Conservation (phyloP, 2,113 vertebrate species). For the human region DNA sequence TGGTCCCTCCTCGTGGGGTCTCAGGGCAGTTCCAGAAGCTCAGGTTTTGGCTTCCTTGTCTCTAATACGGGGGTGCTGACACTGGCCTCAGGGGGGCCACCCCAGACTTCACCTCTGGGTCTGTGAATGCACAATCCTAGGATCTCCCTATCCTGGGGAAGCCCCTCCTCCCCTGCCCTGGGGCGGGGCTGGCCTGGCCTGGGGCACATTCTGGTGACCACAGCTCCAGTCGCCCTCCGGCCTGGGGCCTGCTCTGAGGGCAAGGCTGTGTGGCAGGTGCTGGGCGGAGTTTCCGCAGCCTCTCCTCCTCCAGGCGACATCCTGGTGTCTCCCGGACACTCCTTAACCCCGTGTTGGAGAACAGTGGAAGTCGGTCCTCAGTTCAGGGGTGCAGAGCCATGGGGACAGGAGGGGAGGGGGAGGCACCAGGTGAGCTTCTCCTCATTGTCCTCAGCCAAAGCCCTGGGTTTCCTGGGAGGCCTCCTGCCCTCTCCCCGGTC, state of each 20-base stretch:
- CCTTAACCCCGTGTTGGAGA: background rate
- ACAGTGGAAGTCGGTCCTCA: background rate
- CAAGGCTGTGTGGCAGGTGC: accelerated
- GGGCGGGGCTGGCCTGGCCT: background rate
- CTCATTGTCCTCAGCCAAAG: too few relatives aligned
- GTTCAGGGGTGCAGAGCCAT: background rate
- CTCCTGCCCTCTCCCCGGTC: background rate
- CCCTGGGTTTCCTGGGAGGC: background rate
- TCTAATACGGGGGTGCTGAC: background rate
- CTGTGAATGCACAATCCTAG: background rate
- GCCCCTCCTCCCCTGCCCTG: too few relatives aligned
- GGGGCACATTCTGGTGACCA: background rate
- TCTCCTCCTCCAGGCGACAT: background rate
- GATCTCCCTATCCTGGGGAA: background rate
- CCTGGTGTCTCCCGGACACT: accelerated
- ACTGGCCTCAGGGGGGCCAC: background rate
- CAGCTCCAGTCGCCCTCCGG: too few relatives aligned
- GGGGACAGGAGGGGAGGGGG: background rate
- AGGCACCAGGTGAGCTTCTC: too few relatives aligned
- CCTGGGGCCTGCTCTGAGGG: background rate
- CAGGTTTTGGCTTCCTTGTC: background rate
- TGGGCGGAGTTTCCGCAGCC: accelerated
- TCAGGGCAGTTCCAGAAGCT: background rate
- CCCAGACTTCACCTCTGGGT: background rate
- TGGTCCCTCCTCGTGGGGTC: background rate